Evolutionary conservation across 2,888 invertebrate genomes (phyloP).

Genomic region (Chymomyza procnemis): DNA sequence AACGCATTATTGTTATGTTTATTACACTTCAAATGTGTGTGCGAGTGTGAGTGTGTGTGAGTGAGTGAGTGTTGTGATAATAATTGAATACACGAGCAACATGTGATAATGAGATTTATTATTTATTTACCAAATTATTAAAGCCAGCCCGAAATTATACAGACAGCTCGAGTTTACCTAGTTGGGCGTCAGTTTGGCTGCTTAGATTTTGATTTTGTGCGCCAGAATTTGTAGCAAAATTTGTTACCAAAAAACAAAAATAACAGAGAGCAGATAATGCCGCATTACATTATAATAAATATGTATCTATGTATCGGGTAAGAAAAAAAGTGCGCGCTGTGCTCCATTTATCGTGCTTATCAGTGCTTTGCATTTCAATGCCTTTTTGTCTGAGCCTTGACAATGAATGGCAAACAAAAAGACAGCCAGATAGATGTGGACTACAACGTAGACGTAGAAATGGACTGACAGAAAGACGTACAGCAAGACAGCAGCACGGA

Average conservation of each 20-base stretch:
- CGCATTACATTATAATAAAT: not conserved
- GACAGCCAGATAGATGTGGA: not conserved
- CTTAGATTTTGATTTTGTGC: not conserved
- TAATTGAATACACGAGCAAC: constrained; percentile 68
- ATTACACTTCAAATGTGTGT: constrained; percentile 14
- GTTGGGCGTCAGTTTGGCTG: not conserved
- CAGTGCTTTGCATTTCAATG: constrained; percentile 3
- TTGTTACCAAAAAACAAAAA: not conserved
- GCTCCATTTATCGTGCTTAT: constrained; percentile 1
- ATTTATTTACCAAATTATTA: constrained; percentile 61
- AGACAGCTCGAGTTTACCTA: not conserved
- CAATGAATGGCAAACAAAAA: not conserved
- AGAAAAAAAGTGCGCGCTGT: not conserved
- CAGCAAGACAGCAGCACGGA: too few relatives aligned
- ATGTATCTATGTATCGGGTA: not conserved
- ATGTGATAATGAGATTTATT: constrained; percentile 70
- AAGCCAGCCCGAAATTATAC: constrained; percentile 24
- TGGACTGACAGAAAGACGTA: not conserved
- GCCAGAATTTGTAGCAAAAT: not conserved
- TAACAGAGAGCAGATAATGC: too few relatives aligned
- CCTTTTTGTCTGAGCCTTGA: not conserved
- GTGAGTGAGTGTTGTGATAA: constrained; percentile 38
- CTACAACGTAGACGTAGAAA: not conserved
- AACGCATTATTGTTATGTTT: constrained; percentile 4
- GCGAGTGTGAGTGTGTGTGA: constrained; percentile 6